phyloP scores from a whole-genome alignment of 2,888 invertebrate species.

The Stenolophus ochropezus region DNA sequence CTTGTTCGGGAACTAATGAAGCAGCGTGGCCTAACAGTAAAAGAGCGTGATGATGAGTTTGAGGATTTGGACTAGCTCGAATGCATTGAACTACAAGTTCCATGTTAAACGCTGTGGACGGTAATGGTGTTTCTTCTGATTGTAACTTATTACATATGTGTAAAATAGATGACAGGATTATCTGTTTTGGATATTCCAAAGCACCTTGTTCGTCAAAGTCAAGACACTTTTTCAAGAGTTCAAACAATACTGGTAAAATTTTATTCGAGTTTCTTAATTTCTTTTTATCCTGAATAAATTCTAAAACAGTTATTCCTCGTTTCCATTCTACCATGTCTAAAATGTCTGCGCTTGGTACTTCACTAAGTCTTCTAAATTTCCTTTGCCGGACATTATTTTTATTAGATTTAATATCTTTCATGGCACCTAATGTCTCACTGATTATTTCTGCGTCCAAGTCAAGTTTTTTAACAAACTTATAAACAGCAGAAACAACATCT shows the following conservation, averaged over 20 bases:
- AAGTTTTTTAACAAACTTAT: slow-evolving; percentile 81
- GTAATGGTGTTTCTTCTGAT: slow-evolving; percentile 74
- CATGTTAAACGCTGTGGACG: slow-evolving; percentile 77
- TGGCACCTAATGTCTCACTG: slow-evolving; percentile 76
- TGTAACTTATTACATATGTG: slow-evolving; percentile 80
- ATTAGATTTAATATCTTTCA: slow-evolving; percentile 75
- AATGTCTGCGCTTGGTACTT: slow-evolving; percentile 77
- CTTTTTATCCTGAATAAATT: slow-evolving; percentile 90
- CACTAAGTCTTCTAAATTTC: slow-evolving; percentile 72
- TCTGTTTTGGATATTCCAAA: slow-evolving; percentile 92
- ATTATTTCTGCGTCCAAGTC: slow-evolving; percentile 79
- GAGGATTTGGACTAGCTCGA: slow-evolving; percentile 92
- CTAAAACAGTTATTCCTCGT: slow-evolving; percentile 85
- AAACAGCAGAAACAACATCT: slow-evolving; percentile 77
- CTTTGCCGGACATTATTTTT: slow-evolving; percentile 71
- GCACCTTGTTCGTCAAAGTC: slow-evolving; percentile 87
- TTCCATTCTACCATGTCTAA: slow-evolving; percentile 84
- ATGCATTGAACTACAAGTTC: slow-evolving; percentile 92
- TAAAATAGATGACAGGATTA: slow-evolving; percentile 86
- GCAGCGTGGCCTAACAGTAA: slow-evolving; percentile 88
- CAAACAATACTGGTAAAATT: slow-evolving; percentile 85
- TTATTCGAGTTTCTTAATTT: slow-evolving; percentile 81
- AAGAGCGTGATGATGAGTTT: slow-evolving; percentile 95
- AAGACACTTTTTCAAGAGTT: slow-evolving; percentile 85
- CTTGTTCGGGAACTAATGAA: slow-evolving; percentile 85